A percentile compares a stretch with the other conserved stretches of the same genome.
phyloP scores from a whole-genome alignment of 2,113 vertebrate species.

The Cheirogaleus medius region DNA sequence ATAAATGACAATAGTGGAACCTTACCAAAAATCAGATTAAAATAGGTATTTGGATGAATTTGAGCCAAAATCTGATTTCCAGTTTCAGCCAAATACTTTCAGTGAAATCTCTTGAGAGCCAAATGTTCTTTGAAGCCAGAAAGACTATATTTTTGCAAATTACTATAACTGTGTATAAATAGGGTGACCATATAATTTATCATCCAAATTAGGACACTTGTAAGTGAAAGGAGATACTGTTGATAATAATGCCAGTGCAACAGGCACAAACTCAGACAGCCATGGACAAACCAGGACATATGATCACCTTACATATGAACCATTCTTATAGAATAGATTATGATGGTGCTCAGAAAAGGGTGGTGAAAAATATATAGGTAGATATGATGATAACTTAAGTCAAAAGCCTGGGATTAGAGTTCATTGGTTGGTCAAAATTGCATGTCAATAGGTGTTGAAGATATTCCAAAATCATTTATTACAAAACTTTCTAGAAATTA shows the following conservation, averaged over 20 bases:
- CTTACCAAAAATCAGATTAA: conserved; percentile 60
- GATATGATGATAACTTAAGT: neutral
- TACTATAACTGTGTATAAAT: conserved; percentile 31
- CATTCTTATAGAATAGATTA: neutral
- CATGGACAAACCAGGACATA: neutral
- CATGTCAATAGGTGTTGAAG: neutral
- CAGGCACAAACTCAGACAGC: neutral
- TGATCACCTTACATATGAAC: neutral
- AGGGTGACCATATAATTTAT: conserved; percentile 33
- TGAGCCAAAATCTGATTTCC: conserved; percentile 64
- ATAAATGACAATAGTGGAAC: conserved; percentile 60
- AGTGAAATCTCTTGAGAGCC: conserved; percentile 59
- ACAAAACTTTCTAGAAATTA: conserved; percentile 28
- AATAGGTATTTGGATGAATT: conserved; percentile 64
- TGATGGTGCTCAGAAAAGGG: neutral
- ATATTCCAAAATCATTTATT: neutral
- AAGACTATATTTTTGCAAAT: conserved; percentile 45
- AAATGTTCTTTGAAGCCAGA: conserved; percentile 56
- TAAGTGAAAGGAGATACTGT: neutral
- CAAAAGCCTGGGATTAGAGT: neutral
- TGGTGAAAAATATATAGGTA: neutral
- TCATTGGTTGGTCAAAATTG: neutral
- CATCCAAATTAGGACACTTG: neutral
- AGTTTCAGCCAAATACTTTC: conserved; percentile 70
- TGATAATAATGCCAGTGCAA: neutral